Base-by-base conservation (phyloP, 2,888 invertebrate species). In the Yponomeuta sedellus region DNA sequence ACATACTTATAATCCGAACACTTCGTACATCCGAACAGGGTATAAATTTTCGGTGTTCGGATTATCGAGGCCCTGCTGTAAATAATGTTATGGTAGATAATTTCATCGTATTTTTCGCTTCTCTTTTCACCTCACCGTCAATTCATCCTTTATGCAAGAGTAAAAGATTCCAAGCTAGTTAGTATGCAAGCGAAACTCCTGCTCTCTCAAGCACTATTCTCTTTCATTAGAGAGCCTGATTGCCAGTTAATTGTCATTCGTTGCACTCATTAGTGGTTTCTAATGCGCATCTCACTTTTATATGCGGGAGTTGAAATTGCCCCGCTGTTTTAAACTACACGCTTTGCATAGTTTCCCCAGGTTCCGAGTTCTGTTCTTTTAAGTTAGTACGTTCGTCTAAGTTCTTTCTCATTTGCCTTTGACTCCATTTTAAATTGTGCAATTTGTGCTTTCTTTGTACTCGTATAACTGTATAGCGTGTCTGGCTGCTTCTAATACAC, bases 161-260 rank as follows among this genome's bases (percentile, higher is more conserved):
- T 34, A 34, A 34, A 34, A 34, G 34, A 34, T 8, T 34, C 34
- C 10, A 25, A 5, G 34, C 8, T 34, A 34, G 5, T 34, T 34
- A 34, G 34, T 34, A 34, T 34, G 34, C 10, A 64, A 59, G 25
- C 59, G 44, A 59, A 59, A 59, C 59, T 58, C 19, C 25, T 59
- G 25, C 59, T 59, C 44, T 59, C 59, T 11, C 10, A 20, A 64
- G 64, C n/a, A 20, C 8, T n/a, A 62, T 62, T 25, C 20, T 11
- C 25, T 59, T 11, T 59, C 20, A 20, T 59, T 22, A 59, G 20
- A 12, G 20, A 59, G 22, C 22, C 25, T 11, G 59, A 20, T 59
- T 59, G 59, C 20, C 59, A 20, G 22, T 22, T 59, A 59, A 59
- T 59, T 59, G 59, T 25, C 22, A 59, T 59, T 59, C 25, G 11